A percentile compares a stretch with the other conserved stretches of the same genome.
phyloP scores from a whole-genome alignment of 2,888 invertebrate species.

The Tiliacea aurago region DNA sequence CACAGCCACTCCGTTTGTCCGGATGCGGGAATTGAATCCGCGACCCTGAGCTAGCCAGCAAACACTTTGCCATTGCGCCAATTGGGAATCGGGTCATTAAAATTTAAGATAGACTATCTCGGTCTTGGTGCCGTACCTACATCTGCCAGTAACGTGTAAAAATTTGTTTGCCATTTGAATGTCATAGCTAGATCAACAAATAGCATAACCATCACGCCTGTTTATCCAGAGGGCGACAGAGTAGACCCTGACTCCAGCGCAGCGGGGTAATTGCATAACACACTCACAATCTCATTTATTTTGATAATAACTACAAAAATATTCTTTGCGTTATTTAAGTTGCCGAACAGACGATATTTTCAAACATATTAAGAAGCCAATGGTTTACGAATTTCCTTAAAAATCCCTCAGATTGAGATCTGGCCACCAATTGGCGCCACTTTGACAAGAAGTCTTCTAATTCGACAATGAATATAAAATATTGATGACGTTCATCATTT shows the following conservation, averaged over 20 bases:
- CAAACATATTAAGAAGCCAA: no score
- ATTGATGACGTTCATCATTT: no score
- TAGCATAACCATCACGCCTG: neutral
- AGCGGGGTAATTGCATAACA: neutral
- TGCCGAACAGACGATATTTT: neutral
- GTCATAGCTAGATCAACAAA: neutral
- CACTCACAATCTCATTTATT: neutral
- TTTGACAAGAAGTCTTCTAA: no score
- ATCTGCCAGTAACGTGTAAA: neutral
- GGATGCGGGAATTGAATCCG: slow-evolving; percentile 56
- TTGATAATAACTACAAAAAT: neutral
- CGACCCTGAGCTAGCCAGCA: slow-evolving; percentile 50
- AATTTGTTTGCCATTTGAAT: neutral
- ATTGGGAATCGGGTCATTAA: slow-evolving; percentile 52
- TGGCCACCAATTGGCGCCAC: no score
- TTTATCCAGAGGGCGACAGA: neutral
- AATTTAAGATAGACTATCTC: slow-evolving; percentile 31
- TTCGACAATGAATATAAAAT: no score
- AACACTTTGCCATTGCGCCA: slow-evolving; percentile 49
- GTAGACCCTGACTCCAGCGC: neutral
- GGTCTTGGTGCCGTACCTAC: slow-evolving; percentile 31
- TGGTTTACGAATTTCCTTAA: neutral
- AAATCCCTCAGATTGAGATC: no score
- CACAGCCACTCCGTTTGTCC: slow-evolving; percentile 38
- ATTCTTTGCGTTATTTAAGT: neutral